Conservation (phyloP, 1,140 invertebrate genomes). For the Macrobrachium rosenbergii region DNA sequence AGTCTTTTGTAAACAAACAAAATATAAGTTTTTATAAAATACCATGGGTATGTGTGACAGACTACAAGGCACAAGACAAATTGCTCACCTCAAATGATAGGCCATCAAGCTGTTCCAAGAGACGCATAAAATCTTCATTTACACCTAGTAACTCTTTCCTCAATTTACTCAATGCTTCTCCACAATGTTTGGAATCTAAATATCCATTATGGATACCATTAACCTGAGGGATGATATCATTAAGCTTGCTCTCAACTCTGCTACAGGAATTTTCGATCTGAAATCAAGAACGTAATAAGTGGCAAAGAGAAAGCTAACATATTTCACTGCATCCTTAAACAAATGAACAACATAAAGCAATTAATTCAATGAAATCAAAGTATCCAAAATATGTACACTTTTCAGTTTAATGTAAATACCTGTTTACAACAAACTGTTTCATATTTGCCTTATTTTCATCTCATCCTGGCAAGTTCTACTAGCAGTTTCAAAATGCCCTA, state of each 20-base stretch:
- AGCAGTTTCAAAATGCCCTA: too few species aligned
- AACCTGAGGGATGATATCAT: slow-evolving; percentile 37
- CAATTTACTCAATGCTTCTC: slow-evolving; percentile 32
- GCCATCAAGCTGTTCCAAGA: slow-evolving; percentile 49
- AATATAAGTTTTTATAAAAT: too few species aligned
- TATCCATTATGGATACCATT: slow-evolving; percentile 42
- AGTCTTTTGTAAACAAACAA: too few species aligned
- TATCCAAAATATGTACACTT: too few species aligned
- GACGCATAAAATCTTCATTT: slow-evolving; percentile 56
- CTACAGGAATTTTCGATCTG: slow-evolving; percentile 50
- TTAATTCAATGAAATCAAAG: too few species aligned
- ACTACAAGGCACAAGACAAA: not conserved
- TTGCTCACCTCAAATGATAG: slow-evolving; percentile 38
- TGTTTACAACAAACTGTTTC: too few species aligned
- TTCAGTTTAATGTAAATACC: too few species aligned
- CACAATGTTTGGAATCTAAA: slow-evolving; percentile 39
- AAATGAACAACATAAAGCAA: too few species aligned
- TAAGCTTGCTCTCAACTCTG: slow-evolving; percentile 37
- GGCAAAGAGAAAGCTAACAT: too few species aligned
- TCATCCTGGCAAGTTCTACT: too few species aligned
- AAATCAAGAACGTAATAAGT: not conserved
- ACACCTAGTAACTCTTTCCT: slow-evolving; percentile 38
- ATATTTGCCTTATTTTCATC: too few species aligned
- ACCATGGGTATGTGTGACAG: not conserved
- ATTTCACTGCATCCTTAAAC: too few species aligned